Evolutionary conservation across 2,113 vertebrate species (phyloP).

Genomic region (Heteronetta atricapilla): DNA sequence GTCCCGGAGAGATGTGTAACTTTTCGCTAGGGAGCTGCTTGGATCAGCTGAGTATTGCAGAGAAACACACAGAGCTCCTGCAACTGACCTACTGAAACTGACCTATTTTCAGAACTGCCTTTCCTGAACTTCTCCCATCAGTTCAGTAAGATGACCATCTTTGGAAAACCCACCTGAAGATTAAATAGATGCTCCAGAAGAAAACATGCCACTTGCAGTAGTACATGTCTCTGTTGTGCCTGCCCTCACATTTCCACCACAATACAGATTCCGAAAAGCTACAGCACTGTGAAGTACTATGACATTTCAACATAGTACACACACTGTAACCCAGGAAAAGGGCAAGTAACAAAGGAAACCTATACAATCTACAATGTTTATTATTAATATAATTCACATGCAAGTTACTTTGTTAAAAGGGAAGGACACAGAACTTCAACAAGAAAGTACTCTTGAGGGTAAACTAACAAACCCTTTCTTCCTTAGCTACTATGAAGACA

Average conservation of each 20-base stretch:
- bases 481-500: background rate
- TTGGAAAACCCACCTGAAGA: background rate
- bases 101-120: background rate
- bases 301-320: background rate
- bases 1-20: background rate
- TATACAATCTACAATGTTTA: background rate
- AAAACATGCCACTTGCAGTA: background rate
- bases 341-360: background rate
- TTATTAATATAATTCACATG: background rate
- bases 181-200: background rate
- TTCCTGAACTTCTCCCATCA: no score
- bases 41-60: background rate
- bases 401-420: background rate
- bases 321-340: background rate
- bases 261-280: background rate
- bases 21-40: background rate
- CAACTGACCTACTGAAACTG: background rate
- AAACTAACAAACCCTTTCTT: background rate
- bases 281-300: rapidly evolving
- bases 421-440: background rate
- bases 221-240: background rate
- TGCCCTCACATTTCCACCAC: background rate
- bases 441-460: background rate
- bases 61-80: background rate
- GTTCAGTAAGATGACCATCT: background rate